Conservation (phyloP, 37 sponge, comb jelly and placozoan genomes). For the Axinella damicornis region DNA sequence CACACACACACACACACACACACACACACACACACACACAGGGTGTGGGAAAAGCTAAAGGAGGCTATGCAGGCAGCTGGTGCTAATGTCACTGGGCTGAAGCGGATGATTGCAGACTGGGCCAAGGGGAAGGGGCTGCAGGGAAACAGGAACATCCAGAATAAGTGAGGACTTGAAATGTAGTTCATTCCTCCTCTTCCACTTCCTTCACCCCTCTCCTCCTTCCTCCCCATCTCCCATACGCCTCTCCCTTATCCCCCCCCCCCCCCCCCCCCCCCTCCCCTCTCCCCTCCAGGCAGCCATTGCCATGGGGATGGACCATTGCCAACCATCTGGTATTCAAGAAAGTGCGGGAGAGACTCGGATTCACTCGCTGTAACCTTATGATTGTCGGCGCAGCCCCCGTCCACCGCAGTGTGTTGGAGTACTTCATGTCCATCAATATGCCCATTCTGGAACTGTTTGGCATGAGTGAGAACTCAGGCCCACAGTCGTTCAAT, state of each 20-base stretch:
- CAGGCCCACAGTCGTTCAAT: slow-evolving; percentile 55
- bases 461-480: slow-evolving; percentile 83
- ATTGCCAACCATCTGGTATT: slow-evolving; percentile 62
- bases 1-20: slow-evolving; percentile 20
- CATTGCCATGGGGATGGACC: slow-evolving; percentile 70
- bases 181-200: no score
- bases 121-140: slow-evolving; percentile 20
- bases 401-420: slow-evolving; percentile 64
- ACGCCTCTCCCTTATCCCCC: no score
- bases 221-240: no score
- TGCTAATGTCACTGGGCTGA: slow-evolving; percentile 46
- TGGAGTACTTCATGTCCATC: slow-evolving; percentile 82
- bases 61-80: slow-evolving; percentile 42
- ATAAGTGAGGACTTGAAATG: slow-evolving; percentile 23
- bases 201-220: no score
- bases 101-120: slow-evolving; percentile 49
- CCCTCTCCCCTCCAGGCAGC: slow-evolving; percentile 1
- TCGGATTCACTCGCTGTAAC: slow-evolving; percentile 36
- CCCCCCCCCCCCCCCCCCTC: no score
- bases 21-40: slow-evolving; percentile 12
- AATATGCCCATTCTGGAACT: slow-evolving; percentile 75
- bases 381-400: slow-evolving; percentile 65
- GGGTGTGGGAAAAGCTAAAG: slow-evolving; percentile 74
- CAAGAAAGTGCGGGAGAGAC: slow-evolving; percentile 40
- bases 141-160: slow-evolving; percentile 66